A percentile compares a stretch with the other conserved stretches of the same genome.
Conservation (phyloP, 2,797 vertebrate species). For the Ciconia nigra region DNA sequence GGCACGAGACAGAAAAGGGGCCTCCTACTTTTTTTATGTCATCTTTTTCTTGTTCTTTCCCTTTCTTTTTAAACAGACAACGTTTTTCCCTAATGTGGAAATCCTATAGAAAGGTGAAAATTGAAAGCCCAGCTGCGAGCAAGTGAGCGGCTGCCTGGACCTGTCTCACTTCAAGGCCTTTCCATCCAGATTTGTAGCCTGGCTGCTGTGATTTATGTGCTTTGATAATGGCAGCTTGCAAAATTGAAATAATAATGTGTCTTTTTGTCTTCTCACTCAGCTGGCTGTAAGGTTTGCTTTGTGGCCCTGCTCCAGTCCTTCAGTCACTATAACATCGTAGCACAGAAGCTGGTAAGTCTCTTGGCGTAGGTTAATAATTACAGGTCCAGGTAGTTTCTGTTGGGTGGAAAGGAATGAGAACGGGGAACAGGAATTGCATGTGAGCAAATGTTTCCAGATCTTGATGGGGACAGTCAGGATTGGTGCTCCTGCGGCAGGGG, state of each 20-base stretch:
- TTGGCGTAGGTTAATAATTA: too few species aligned
- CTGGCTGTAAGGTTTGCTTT: slow-evolving; percentile 90
- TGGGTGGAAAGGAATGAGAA: not conserved
- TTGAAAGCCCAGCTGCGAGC: not conserved
- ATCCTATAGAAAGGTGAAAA: not conserved
- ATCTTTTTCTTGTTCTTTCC: not conserved
- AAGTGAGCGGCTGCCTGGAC: not conserved
- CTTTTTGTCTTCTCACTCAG: slow-evolving; percentile 68
- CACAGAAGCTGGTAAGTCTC: slow-evolving; percentile 89
- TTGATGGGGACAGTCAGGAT: not conserved
- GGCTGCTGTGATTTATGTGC: not conserved
- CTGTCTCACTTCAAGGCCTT: not conserved
- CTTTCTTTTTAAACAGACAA: not conserved
- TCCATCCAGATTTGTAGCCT: not conserved
- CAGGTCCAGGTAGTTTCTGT: not conserved
- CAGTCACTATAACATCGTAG: slow-evolving; percentile 89
- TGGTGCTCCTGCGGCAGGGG: not conserved
- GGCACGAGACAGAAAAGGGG: not conserved
- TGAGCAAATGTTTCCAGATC: not conserved
- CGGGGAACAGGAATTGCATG: not conserved
- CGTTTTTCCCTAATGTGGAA: not conserved
- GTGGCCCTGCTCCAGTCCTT: slow-evolving; percentile 91
- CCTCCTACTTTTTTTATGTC: not conserved
- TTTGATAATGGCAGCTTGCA: not conserved
- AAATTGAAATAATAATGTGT: not conserved